Base-by-base conservation (phyloP, 1,140 invertebrate genomes). In the Pogonomyrmex barbatus region DNA sequence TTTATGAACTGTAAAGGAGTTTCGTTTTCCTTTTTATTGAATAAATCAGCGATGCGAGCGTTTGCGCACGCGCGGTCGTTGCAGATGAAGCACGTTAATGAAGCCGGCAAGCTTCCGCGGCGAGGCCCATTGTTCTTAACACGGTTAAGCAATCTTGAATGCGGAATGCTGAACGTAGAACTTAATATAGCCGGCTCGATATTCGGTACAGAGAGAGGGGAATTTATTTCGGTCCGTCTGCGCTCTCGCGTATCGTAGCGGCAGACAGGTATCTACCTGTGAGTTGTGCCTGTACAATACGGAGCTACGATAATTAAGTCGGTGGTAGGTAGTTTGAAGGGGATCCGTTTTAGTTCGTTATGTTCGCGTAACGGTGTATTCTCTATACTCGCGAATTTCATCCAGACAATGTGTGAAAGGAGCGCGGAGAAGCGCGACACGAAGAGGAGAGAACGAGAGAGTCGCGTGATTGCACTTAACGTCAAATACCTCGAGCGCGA, bases 51-150 rank as follows among this genome's bases (percentile, higher is more conserved):
- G n/a, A 8, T n/a, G 14, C 36, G 77, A 17, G 36, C 63, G 45
- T 33, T 33, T 10, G 24, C 68, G 30, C 42, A 12, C 65, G n/a
- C 45, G 14, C 77, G 47, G 4, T 47, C 24, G 77, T 5, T 9
- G 65, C 67, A n/a, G 33, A 73, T 73, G 79, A 58, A 73, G 67
- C 67, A 42, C 52, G 65, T 73, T 82, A 82, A 82, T 73, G 67
- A 82, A 70, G 78, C n/a, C 62, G 36, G n/a, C 63, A 6, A 47
- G 68, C 79, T 50, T 71, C 79, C 47, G 60, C 39, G 24, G 54
- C 42, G 67, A 24, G 4, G 54, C 68, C 62, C 79, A 83, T 83
- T 83, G 79, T 83, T 70, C 68, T 83, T 60, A 83, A 75, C 12
- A 24, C 24, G 42, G 68, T 75, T 82, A 73, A 82, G 67, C 67